Conservation (phyloP, 2,113 vertebrate genomes). For the Rafetus swinhoei region DNA sequence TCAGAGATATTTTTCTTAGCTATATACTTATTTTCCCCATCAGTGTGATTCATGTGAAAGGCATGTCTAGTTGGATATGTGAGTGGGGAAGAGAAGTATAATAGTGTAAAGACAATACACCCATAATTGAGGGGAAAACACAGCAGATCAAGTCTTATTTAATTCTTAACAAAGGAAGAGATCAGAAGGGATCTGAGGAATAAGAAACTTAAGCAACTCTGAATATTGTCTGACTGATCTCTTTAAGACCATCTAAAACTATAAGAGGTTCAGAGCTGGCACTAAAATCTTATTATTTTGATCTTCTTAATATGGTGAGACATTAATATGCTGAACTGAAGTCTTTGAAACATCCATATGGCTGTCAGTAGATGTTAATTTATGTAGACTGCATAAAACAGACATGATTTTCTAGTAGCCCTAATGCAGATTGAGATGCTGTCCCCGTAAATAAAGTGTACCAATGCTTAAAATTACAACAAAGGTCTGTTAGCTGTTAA, state of each 20-base stretch:
- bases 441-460: conserved; percentile 18
- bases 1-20: not conserved
- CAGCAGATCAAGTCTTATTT: not conserved
- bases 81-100: not conserved
- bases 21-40: not conserved
- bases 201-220: not conserved
- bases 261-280: not conserved
- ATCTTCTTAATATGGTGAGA: not conserved
- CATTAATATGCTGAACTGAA: not conserved
- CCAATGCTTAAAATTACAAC: not conserved
- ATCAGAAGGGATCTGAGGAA: not conserved
- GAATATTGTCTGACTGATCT: not conserved
- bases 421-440: not conserved
- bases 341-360: not conserved
- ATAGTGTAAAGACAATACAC: not conserved
- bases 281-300: not conserved
- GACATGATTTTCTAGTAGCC: not conserved
- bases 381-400: conserved; percentile 9
- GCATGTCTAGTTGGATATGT: not conserved
- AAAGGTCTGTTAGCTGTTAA: not conserved
- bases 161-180: not conserved
- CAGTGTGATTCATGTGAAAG: not conserved
- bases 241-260: not conserved
- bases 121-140: fast-evolving
- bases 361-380: not conserved